phyloP scores from a whole-genome alignment of 2,113 vertebrate genomes.

The Dipodomys spectabilis region DNA sequence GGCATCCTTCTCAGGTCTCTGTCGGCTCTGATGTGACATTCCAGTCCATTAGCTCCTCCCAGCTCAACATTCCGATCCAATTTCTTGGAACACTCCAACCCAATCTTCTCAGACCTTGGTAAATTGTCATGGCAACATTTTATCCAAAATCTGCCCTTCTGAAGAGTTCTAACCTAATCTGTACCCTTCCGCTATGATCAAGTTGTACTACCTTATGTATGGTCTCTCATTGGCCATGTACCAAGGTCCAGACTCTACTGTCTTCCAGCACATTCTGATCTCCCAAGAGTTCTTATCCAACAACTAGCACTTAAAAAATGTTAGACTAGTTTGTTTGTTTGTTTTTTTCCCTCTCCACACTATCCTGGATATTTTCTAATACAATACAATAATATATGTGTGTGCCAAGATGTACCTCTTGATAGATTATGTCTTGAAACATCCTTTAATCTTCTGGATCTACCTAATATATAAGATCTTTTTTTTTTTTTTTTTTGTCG shows the following conservation, averaged over 20 bases:
- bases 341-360: not conserved
- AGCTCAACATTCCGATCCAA: conserved; percentile 10
- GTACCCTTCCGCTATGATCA: conserved; percentile 2
- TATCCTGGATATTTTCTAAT: not conserved
- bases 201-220: not conserved
- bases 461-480: too few species aligned
- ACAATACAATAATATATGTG: not conserved
- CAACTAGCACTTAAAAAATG: not conserved
- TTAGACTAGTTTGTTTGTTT: not conserved
- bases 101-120: conserved; percentile 59
- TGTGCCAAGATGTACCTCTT: not conserved
- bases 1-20: conserved; percentile 17
- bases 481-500: too few species aligned
- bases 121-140: conserved; percentile 55
- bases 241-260: not conserved
- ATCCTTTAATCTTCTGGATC: not conserved
- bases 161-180: conserved; percentile 41
- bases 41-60: not conserved
- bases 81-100: conserved; percentile 54
- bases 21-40: not conserved
- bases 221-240: not conserved
- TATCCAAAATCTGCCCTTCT: conserved; percentile 55
- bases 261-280: not conserved
- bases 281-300: not conserved
- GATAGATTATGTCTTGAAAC: not conserved